These are phyloP conservation scores for Sylvicapra grimmia DNA, from an alignment of 2,113 vertebrate genomes.

Conservation along the genomic window DNA sequence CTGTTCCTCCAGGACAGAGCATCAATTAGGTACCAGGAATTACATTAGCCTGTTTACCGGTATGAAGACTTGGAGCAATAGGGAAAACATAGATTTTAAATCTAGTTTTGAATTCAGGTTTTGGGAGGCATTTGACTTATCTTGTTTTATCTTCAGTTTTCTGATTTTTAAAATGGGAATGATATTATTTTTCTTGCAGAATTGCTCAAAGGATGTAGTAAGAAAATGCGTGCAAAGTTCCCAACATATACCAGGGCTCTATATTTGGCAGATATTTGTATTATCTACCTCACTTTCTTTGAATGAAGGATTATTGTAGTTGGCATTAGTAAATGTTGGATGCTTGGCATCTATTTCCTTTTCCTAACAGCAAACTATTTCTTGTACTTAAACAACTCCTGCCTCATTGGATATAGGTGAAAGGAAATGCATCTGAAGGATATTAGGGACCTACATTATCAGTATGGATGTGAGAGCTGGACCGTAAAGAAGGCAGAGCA, in stretches of 20 bases:
- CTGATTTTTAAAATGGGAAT: conserved; percentile 30
- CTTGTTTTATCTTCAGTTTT: not conserved
- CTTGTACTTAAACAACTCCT: not conserved
- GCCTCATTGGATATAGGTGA: not conserved
- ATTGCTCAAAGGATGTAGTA: not conserved
- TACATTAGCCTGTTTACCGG: not conserved
- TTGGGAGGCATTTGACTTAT: not conserved
- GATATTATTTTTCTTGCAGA: not conserved
- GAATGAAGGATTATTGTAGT: not conserved
- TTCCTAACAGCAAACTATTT: not conserved
- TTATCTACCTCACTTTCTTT: not conserved
- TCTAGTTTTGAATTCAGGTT: not conserved
- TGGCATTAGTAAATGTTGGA: not conserved
- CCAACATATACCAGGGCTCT: not conserved
- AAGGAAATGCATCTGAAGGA: not conserved
- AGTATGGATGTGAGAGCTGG: not conserved
- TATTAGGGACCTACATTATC: not conserved
- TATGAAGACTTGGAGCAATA: not conserved
- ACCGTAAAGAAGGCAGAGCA: not conserved
- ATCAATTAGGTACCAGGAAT: not conserved
- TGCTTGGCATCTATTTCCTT: not conserved
- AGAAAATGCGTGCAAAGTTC: not conserved
- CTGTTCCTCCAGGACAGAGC: not conserved
- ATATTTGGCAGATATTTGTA: not conserved
- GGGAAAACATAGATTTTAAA: not conserved